These are phyloP conservation scores for Pyralis farinalis DNA, from an alignment of 2,888 invertebrate genomes.

Conservation along the genomic window DNA sequence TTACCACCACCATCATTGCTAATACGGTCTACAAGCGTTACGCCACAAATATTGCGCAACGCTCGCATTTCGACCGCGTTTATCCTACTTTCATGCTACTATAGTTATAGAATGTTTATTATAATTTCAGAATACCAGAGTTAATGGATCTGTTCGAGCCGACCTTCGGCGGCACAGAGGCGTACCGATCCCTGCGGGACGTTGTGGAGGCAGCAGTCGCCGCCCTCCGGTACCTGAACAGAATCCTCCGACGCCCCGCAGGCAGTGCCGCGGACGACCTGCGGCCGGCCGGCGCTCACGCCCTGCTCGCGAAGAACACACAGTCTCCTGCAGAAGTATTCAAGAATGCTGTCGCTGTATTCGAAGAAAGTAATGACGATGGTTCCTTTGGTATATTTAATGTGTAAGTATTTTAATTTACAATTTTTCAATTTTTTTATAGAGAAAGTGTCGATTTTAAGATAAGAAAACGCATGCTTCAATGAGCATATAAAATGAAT, in stretches of 20 bases:
- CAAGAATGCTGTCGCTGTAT: slow-evolving; percentile 34
- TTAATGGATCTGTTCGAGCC: slow-evolving; percentile 58
- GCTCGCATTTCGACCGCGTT: no score
- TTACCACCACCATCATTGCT: no score
- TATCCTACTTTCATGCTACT: no score
- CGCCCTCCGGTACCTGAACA: slow-evolving; percentile 49
- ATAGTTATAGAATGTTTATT: no score
- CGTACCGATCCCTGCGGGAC: slow-evolving; percentile 48
- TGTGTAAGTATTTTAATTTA: slow-evolving; percentile 52
- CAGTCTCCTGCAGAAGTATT: slow-evolving; percentile 29
- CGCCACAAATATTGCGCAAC: no score
- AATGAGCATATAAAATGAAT: no score
- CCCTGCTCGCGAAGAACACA: not conserved
- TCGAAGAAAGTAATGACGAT: slow-evolving; percentile 31
- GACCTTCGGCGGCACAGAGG: slow-evolving; percentile 57
- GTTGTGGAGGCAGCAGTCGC: slow-evolving; percentile 40
- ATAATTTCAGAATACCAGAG: slow-evolving; percentile 52
- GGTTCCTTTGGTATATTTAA: slow-evolving; percentile 45
- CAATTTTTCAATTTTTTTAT: no score
- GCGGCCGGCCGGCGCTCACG: not conserved
- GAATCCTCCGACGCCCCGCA: slow-evolving; percentile 24
- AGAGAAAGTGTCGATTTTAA: no score
- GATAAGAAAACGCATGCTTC: no score
- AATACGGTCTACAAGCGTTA: no score
- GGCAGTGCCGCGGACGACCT: slow-evolving; percentile 1